Conservation (phyloP, 2,113 vertebrate genomes). For the Caloenas nicobarica region DNA sequence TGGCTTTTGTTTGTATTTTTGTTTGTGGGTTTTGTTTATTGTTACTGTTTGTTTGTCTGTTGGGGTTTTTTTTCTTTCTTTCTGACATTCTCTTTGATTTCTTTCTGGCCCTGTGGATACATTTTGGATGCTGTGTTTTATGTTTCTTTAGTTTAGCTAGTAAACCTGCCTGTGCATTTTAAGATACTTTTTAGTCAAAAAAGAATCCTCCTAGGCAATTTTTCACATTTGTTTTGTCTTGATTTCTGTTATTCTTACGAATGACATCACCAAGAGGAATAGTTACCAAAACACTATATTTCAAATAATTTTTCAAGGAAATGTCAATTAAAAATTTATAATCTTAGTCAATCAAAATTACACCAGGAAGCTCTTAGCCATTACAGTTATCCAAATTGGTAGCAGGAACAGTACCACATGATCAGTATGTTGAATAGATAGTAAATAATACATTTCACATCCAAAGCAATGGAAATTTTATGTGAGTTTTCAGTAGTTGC, state of each 20-base stretch:
- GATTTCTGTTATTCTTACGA: neutral
- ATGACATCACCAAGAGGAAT: neutral
- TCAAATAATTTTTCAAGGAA: neutral
- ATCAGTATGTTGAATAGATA: neutral
- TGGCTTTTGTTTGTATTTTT: too few relatives aligned
- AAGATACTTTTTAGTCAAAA: neutral
- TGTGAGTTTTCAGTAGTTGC: neutral
- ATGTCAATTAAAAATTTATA: neutral
- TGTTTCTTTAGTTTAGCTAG: neutral
- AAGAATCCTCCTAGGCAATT: neutral
- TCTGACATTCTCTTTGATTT: neutral
- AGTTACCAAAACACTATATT: neutral
- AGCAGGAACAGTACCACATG: neutral
- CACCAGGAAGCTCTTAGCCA: neutral
- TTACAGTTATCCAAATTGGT: neutral
- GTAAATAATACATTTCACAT: neutral
- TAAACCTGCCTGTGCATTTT: neutral
- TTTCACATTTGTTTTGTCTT: neutral
- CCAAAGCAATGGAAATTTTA: neutral
- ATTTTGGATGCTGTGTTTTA: neutral
- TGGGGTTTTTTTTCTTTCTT: neutral
- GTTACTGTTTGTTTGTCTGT: too few relatives aligned
- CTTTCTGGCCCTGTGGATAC: neutral
- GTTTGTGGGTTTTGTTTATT: too few relatives aligned
- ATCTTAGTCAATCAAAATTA: neutral